Evolutionary conservation across 2,888 invertebrate genomes (phyloP).

Genomic region (Nephrotoma guestfalica): DNA sequence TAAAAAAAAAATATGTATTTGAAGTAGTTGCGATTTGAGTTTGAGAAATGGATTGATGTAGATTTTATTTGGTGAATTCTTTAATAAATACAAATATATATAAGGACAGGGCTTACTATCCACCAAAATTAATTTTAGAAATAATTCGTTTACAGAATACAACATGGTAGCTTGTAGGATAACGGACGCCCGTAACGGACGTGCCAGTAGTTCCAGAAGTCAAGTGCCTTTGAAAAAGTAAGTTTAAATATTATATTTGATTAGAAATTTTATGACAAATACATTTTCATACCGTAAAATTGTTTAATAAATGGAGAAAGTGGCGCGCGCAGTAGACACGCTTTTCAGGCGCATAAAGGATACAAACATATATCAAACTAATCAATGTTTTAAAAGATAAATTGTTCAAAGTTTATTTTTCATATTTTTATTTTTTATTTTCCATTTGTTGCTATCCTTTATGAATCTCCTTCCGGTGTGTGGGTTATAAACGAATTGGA

Average conservation of each 20-base stretch:
- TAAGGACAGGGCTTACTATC: slow-evolving; percentile 32
- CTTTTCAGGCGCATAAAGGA: not conserved
- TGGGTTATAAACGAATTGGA: not conserved
- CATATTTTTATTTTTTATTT: not conserved
- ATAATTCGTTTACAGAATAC: slow-evolving; percentile 81
- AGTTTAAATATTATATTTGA: slow-evolving; percentile 35
- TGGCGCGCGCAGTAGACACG: not conserved
- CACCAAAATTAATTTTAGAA: slow-evolving; percentile 40
- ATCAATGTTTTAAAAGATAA: not conserved
- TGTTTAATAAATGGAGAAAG: not conserved
- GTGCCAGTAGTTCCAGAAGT: slow-evolving; percentile 68
- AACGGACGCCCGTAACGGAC: slow-evolving; percentile 83
- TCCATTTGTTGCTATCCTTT: not conserved
- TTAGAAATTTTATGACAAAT: not conserved
- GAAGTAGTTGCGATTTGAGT: not conserved
- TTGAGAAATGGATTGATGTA: not conserved
- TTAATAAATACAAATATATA: slow-evolving; percentile 14
- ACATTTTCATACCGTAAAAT: not conserved
- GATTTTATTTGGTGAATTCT: not conserved
- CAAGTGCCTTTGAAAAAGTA: slow-evolving; percentile 98
- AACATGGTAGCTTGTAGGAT: slow-evolving; percentile 96
- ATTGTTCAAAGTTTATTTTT: not conserved
- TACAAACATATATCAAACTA: not conserved
- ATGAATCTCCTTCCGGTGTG: not conserved
- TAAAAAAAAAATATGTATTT: not conserved